phyloP scores from a whole-genome alignment of 2,113 vertebrate species.

The Aythya baeri region DNA sequence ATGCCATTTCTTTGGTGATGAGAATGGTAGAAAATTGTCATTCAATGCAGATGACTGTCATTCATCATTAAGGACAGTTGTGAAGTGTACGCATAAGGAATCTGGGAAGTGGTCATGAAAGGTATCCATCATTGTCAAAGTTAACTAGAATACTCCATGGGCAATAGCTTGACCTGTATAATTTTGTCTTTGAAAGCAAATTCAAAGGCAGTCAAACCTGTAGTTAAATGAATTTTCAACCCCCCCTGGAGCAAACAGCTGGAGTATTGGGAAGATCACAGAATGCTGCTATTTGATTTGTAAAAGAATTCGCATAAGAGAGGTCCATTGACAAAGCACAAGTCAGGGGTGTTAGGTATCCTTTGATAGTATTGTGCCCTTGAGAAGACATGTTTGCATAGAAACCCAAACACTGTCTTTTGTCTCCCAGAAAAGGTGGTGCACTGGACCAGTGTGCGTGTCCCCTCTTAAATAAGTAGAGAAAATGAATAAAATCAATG shows the following conservation, averaged over 20 bases:
- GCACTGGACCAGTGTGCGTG: rapidly evolving
- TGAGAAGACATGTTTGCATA: neutral
- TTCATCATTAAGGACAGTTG: constrained; percentile 58
- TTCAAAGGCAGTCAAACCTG: constrained; percentile 57
- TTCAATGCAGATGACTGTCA: constrained; percentile 34
- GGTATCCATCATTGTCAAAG: constrained; percentile 57
- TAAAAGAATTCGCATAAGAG: neutral
- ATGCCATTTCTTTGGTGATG: neutral
- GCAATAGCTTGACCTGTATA: constrained; percentile 34
- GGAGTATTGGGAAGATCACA: constrained; percentile 30
- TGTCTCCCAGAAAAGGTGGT: neutral
- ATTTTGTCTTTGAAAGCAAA: constrained; percentile 55
- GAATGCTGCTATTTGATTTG: neutral
- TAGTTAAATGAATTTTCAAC: constrained; percentile 31
- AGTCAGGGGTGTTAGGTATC: neutral
- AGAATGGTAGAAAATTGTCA: constrained; percentile 16
- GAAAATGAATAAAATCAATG: neutral
- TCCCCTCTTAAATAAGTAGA: neutral
- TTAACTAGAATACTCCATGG: constrained; percentile 8
- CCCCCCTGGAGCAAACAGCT: neutral
- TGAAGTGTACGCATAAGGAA: constrained; percentile 26
- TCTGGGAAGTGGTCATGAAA: constrained; percentile 36
- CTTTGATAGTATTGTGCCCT: neutral
- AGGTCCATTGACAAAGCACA: neutral
- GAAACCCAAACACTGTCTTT: neutral